Conservation (phyloP, 2,888 invertebrate genomes). For the Drosophila putrida region DNA sequence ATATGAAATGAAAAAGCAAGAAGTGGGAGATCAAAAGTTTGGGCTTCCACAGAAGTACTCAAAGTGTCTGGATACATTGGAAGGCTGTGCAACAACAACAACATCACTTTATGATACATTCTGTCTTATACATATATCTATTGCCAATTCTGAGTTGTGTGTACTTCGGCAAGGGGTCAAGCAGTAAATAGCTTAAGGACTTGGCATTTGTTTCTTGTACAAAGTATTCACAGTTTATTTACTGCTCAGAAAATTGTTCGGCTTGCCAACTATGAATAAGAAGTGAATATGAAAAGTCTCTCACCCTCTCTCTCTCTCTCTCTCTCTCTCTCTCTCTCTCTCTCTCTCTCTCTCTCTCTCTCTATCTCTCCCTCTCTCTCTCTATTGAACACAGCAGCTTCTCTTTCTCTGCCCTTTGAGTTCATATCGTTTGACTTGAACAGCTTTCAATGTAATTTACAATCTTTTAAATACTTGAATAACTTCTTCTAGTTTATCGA, state of each 20-base stretch:
- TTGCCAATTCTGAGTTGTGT: slow-evolving; percentile 2
- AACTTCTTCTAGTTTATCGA: neutral
- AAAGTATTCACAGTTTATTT: slow-evolving; percentile 5
- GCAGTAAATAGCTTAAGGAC: slow-evolving; percentile 30
- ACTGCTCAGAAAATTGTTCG: neutral
- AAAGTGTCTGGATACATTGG: slow-evolving; percentile 9
- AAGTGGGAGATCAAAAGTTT: slow-evolving; percentile 5
- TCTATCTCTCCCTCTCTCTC: neutral
- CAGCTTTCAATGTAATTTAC: neutral
- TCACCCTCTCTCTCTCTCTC: neutral
- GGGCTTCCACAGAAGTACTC: slow-evolving; percentile 14
- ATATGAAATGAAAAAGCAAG: slow-evolving; percentile 51
- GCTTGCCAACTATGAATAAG: neutral
- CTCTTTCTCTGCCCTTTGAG: no score
- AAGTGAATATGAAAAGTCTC: neutral
- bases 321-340: neutral
- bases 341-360: neutral
- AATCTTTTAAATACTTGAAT: slow-evolving; percentile 1
- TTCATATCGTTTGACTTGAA: neutral
- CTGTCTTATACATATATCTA: neutral
- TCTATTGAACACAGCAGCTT: no score
- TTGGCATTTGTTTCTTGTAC: slow-evolving; percentile 4
- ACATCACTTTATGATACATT: slow-evolving; percentile 20
- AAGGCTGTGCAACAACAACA: neutral
- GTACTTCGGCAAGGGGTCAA: slow-evolving; percentile 14